A percentile compares a stretch with the other conserved stretches of the same genome.
These are phyloP conservation scores for Malurus leucopterus DNA, from an alignment of 2,797 vertebrate genomes.

Conservation along the genomic window DNA sequence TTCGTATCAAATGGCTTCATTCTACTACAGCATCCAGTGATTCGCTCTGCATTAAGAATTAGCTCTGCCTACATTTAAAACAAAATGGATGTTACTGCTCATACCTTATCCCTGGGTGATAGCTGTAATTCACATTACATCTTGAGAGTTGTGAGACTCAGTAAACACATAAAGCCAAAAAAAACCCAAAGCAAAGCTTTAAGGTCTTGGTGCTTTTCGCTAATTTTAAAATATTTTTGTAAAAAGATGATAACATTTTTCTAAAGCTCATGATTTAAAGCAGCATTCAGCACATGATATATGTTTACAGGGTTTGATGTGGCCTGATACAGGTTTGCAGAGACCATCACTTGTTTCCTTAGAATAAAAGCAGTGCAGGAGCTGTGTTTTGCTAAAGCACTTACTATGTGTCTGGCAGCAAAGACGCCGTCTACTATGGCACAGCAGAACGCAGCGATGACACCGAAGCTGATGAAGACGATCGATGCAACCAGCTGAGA, in stretches of 20 bases:
- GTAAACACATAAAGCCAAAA: not conserved
- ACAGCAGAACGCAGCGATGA: slow-evolving; percentile 96
- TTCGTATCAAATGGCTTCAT: not conserved
- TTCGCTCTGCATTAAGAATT: not conserved
- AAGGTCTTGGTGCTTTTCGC: not conserved
- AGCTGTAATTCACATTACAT: not conserved
- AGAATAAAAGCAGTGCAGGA: not conserved
- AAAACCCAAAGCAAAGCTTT: not conserved
- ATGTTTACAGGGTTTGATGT: not conserved
- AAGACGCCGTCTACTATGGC: slow-evolving; percentile 97
- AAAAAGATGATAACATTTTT: not conserved
- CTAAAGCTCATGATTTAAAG: not conserved
- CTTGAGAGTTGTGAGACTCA: not conserved
- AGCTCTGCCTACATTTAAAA: not conserved
- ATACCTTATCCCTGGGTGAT: not conserved
- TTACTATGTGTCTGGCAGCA: slow-evolving; percentile 96
- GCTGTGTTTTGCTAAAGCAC: slow-evolving; percentile 62
- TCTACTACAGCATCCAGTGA: not conserved
- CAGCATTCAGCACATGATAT: not conserved
- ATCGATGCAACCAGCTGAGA: slow-evolving; percentile 94
- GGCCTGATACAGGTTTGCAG: rapidly evolving
- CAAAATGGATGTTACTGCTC: not conserved
- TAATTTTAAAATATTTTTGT: not conserved
- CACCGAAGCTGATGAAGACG: slow-evolving; percentile 98
- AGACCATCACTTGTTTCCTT: not conserved